Base-by-base conservation (phyloP, 2,113 vertebrate genomes). In the mouse (Mus musculus) region DNA sequence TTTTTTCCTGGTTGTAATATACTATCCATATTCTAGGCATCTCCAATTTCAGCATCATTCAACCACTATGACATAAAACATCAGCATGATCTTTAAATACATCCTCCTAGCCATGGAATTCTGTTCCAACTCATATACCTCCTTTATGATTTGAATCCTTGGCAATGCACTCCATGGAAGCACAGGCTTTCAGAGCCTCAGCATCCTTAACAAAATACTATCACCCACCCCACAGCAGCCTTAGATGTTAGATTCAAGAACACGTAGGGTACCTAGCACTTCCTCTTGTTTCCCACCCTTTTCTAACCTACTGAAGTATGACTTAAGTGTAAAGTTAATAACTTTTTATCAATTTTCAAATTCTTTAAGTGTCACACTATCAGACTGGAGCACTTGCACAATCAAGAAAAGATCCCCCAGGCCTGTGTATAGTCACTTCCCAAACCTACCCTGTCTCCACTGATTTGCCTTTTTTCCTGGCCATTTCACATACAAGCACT, bases 71-170 rank as follows among this genome's bases (percentile, higher is more conserved):
- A 52, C 28, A 19, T n/a, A 72, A 28, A 24, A 75, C 30, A 36
- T 16, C 54, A 76, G 39, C 42, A 59, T 33, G 56, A 46, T 63
- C 36, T 76, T 81, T 67, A 91, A 87, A 69, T n/a, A 39, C 61
- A 42, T 86, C 85, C 71, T 82, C 39, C 5, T 4, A 46, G 14
- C 39, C 33, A 76, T 22, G 52, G 8, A 88, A 19, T 93, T 90
- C 84, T 36, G 19, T 49, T 67, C 88, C 54, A 85, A 49, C 73
- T n/a, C 82, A 65, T 30, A 88, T 19, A 33, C 33, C 19, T 67
- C 11, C 88, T 78, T 67, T 39, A 95, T 73, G 67, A 78, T 26
- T 65, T 59, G 46, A 87, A 49, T 61, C 93, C 54, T 88, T 91
- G 54, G 82, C 30, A 84, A 91, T 46, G 56, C 30, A 61, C 59